Percentiles rank a stretch among this genome's conserved stretches.
phyloP scores from a whole-genome alignment of 2,113 vertebrate species.

The Himantopus leucocephalus region DNA sequence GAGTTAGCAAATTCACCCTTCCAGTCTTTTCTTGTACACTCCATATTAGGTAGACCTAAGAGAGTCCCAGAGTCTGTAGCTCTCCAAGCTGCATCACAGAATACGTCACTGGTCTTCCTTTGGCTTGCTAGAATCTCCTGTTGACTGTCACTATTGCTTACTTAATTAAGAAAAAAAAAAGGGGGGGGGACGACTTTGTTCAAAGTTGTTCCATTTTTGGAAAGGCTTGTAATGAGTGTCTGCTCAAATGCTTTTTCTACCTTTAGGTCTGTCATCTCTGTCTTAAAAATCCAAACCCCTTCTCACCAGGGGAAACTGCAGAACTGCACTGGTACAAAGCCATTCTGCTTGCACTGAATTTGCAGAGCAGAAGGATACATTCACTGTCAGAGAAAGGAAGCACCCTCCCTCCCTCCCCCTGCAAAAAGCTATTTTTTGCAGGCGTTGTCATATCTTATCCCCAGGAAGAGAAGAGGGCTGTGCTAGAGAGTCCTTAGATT shows the following conservation, averaged over 20 bases:
- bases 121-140: slow-evolving; percentile 22
- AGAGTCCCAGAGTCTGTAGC: not conserved
- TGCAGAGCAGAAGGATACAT: slow-evolving; percentile 1
- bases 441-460: slow-evolving; percentile 25
- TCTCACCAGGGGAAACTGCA: not conserved
- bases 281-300: not conserved
- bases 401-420: not conserved
- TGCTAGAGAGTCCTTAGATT: not conserved
- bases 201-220: slow-evolving; percentile 46
- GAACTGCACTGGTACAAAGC: not conserved
- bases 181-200: not conserved
- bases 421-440: slow-evolving; percentile 41
- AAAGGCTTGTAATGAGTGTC: not conserved
- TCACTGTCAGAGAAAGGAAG: slow-evolving; percentile 21
- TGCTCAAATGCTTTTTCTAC: not conserved
- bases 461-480: slow-evolving; percentile 9
- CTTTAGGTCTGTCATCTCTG: not conserved
- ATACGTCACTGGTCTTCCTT: slow-evolving; percentile 46
- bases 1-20: slow-evolving; percentile 1
- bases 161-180: not conserved
- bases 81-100: not conserved
- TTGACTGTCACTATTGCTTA: slow-evolving; percentile 20
- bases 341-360: not conserved
- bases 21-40: not conserved
- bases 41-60: slow-evolving; percentile 47